These are phyloP conservation scores for Gobionotothen gibberifrons DNA, from an alignment of 2,797 vertebrate genomes.

Conservation along the genomic window DNA sequence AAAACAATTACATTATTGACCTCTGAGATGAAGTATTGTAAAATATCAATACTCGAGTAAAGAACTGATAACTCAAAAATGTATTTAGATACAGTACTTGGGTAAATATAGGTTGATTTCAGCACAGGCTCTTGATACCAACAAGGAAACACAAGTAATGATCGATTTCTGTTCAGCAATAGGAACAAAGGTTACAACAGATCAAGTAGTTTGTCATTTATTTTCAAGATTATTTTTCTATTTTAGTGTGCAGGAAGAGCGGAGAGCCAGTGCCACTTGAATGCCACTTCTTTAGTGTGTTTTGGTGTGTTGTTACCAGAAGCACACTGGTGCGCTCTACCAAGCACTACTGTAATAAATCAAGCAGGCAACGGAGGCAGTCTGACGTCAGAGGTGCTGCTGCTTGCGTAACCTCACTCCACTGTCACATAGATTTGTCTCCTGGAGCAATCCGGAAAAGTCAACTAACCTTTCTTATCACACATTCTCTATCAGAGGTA, in stretches of 20 bases:
- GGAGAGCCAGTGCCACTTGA: conserved; percentile 25
- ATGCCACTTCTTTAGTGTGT: conserved; percentile 20
- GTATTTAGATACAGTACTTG: no score
- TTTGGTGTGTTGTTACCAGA: conserved; percentile 46
- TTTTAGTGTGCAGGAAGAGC: neutral
- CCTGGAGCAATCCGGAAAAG: conserved; percentile 69
- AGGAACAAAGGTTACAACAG: neutral
- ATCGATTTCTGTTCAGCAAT: neutral
- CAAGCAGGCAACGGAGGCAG: conserved; percentile 63
- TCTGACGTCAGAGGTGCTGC: conserved; percentile 72
- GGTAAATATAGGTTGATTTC: no score
- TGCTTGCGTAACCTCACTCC: conserved; percentile 71
- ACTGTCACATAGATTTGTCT: conserved; percentile 69
- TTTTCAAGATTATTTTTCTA: conserved; percentile 6
- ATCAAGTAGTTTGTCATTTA: neutral
- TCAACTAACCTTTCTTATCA: conserved; percentile 73
- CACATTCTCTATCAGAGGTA: conserved; percentile 22
- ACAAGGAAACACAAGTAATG: neutral
- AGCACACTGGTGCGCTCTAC: conserved; percentile 37
- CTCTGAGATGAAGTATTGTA: no score
- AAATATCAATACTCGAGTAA: no score
- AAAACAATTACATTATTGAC: no score
- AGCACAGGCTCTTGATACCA: no score
- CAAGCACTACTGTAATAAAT: conserved; percentile 73
- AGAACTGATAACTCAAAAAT: no score